Percentiles rank a stretch among this genome's conserved stretches.
These are phyloP conservation scores for Tridacna gigas DNA, from an alignment of 2,888 invertebrate genomes.

Conservation along the genomic window DNA sequence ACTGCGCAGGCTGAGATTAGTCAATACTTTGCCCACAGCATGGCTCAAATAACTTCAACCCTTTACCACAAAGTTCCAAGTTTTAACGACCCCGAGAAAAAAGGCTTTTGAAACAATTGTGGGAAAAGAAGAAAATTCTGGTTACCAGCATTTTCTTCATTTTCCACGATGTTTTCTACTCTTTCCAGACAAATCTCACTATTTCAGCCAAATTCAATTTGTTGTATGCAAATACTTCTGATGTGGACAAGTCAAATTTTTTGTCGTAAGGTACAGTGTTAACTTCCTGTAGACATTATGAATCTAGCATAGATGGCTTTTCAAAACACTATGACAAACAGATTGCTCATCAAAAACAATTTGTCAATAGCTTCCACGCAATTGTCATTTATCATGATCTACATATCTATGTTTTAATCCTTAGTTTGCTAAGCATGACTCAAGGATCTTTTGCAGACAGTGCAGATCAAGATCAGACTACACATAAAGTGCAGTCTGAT, in stretches of 20 bases:
- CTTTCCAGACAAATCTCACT: background rate
- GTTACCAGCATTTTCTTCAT: background rate
- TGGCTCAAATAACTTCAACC: background rate
- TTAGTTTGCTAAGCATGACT: no score
- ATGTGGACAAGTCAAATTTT: background rate
- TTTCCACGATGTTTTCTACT: background rate
- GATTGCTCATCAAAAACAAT: background rate
- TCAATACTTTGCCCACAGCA: no score
- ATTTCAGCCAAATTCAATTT: background rate
- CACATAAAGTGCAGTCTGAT: no score
- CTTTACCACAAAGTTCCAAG: background rate
- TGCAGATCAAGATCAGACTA: no score
- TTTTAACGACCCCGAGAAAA: background rate
- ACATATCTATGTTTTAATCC: no score
- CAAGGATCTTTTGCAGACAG: no score
- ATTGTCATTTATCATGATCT: background rate
- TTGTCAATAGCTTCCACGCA: background rate
- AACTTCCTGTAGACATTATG: background rate
- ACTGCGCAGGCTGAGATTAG: no score
- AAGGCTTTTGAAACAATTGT: background rate
- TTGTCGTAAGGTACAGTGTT: background rate
- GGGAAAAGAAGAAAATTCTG: background rate
- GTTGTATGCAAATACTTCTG: background rate
- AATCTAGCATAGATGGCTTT: background rate
- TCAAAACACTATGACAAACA: background rate